Evolutionary conservation across 2,797 vertebrate genomes (phyloP).

Genomic region (Phoeniculus purpureus): DNA sequence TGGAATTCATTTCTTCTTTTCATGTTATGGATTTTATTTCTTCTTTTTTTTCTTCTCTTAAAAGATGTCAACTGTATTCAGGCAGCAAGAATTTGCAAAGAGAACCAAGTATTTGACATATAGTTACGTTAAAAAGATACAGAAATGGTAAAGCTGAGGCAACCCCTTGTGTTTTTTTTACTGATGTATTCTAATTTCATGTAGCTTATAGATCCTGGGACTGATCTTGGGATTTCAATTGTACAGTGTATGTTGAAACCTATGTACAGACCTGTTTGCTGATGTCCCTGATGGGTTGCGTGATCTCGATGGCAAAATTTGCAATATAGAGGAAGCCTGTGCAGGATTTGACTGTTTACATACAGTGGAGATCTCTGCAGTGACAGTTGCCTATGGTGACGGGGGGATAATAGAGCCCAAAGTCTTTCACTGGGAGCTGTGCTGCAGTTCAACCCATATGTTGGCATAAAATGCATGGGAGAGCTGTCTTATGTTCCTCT

Average conservation of each 20-base stretch:
- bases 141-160: not conserved
- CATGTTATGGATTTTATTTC: too few relatives aligned
- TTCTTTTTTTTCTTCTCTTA: not conserved
- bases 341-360: slow-evolving; percentile 49
- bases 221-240: not conserved
- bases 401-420: slow-evolving; percentile 32
- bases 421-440: slow-evolving; percentile 40
- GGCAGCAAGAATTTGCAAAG: slow-evolving; percentile 11
- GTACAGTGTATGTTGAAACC: not conserved
- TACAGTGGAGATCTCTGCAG: slow-evolving; percentile 54
- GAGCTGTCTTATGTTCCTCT: not conserved
- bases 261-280: not conserved
- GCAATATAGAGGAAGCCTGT: not conserved
- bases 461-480: slow-evolving; percentile 11
- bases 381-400: slow-evolving; percentile 71
- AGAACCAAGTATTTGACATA: not conserved
- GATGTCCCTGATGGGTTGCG: not conserved
- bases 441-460: slow-evolving; percentile 41
- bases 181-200: not conserved
- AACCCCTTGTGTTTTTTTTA: not conserved
- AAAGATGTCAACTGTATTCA: not conserved
- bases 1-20: not conserved
- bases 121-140: not conserved
- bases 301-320: slow-evolving; percentile 15
- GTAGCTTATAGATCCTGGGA: not conserved